Conservation (phyloP, 2,888 invertebrate species). For the Hololepta plana region DNA sequence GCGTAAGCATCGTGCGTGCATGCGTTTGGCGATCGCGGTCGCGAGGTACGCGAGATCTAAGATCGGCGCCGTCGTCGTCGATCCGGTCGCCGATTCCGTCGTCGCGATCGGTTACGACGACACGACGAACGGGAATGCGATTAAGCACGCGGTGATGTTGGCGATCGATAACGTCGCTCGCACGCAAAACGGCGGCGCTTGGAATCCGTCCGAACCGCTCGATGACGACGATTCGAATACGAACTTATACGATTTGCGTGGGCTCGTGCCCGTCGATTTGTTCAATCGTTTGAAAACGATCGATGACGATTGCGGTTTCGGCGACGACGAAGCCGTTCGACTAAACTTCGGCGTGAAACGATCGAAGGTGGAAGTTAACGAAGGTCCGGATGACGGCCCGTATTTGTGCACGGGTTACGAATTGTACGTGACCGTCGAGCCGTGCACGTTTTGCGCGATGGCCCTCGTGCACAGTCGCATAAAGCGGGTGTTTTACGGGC, state of each 20-base stretch:
- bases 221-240: slow-evolving; percentile 5
- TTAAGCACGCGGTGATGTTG: slow-evolving; percentile 72
- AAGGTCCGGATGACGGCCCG: slow-evolving; percentile 31
- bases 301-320: slow-evolving; percentile 1
- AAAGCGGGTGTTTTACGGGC: slow-evolving; percentile 60
- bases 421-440: slow-evolving; percentile 66
- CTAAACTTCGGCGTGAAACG: background rate
- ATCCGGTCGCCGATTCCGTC: slow-evolving; percentile 41
- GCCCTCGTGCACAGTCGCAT: slow-evolving; percentile 81
- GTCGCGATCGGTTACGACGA: slow-evolving; percentile 51
- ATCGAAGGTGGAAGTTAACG: background rate
- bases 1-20: slow-evolving; percentile 35
- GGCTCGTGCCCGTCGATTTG: slow-evolving; percentile 27
- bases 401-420: slow-evolving; percentile 82
- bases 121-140: slow-evolving; percentile 39
- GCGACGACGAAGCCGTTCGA: background rate
- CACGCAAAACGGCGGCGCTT: slow-evolving; percentile 65
- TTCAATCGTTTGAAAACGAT: slow-evolving; percentile 22
- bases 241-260: slow-evolving; percentile 9
- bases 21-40: slow-evolving; percentile 38
- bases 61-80: slow-evolving; percentile 46
- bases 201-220: slow-evolving; percentile 20
- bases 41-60: slow-evolving; percentile 17
- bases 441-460: slow-evolving; percentile 93
- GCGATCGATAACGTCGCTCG: slow-evolving; percentile 72